Conservation (phyloP, 2,888 invertebrate species). For the Agapetus fuscipes region DNA sequence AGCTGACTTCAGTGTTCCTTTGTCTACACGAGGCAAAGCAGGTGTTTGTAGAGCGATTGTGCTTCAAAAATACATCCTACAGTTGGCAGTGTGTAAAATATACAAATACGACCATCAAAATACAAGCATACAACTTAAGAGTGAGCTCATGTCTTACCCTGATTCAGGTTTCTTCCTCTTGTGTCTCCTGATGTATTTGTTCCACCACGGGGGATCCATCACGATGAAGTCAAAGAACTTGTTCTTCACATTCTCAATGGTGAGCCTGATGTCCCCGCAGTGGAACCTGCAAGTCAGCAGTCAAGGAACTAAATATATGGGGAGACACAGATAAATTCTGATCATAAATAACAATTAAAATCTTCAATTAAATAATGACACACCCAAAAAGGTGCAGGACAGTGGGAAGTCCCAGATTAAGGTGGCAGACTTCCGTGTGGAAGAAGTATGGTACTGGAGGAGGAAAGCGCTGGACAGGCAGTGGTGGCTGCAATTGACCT, state of each 20-base stretch:
- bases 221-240: conserved; percentile 68
- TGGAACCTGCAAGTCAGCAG: conserved; percentile 57
- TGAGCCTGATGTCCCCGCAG: conserved; percentile 47
- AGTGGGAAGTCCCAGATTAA: no score
- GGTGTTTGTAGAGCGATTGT: no score
- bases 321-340: conserved; percentile 1
- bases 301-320: background rate
- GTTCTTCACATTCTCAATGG: conserved; percentile 36
- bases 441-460: background rate
- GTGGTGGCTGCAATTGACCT: no score
- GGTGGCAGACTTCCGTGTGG: background rate
- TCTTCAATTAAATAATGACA: background rate
- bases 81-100: no score
- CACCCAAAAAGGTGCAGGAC: background rate
- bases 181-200: conserved; percentile 82
- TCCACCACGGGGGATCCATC: conserved; percentile 95
- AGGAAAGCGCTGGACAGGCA: no score
- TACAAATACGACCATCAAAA: no score
- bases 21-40: no score
- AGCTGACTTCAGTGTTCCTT: no score
- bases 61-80: no score
- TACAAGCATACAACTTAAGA: no score
- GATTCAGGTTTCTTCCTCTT: conserved; percentile 51
- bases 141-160: no score
- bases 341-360: background rate